Evolutionary conservation across 2,888 invertebrate genomes (phyloP).

Genomic region (Drosophila barbarae): DNA sequence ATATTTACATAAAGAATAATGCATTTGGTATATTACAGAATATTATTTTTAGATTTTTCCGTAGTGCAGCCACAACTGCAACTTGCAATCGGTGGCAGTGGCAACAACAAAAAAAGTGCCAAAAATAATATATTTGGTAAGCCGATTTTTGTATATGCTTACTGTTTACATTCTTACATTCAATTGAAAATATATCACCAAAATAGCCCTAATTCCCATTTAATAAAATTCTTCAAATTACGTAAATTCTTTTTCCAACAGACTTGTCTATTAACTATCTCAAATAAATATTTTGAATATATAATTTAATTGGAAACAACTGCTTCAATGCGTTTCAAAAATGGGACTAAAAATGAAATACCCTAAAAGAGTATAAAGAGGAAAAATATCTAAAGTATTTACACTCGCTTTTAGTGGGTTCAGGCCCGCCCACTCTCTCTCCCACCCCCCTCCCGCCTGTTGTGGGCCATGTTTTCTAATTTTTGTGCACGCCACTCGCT

Average conservation of each 20-base stretch:
- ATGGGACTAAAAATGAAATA: not conserved
- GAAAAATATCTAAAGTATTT: constrained; percentile 43
- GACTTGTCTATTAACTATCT: not conserved
- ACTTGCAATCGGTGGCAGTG: constrained; percentile 18
- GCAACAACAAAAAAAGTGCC: constrained; percentile 31
- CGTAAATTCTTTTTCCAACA: not conserved
- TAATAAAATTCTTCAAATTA: too few species aligned
- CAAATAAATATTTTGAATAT: too few species aligned
- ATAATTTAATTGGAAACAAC: not conserved
- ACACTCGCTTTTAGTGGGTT: constrained; percentile 45
- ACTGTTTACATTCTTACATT: not conserved
- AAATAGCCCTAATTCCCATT: not conserved
- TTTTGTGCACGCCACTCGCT: constrained; percentile 37
- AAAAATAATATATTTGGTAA: not conserved
- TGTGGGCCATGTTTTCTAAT: constrained; percentile 45
- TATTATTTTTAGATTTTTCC: not conserved
- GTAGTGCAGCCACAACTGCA: constrained; percentile 23
- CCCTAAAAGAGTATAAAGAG: not conserved
- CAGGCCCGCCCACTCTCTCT: not conserved
- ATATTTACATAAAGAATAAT: too few species aligned
- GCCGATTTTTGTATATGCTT: not conserved
- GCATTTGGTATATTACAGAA: not conserved
- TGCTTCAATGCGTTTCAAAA: not conserved
- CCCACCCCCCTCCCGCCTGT: not conserved
- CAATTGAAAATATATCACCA: not conserved